phyloP scores from a whole-genome alignment of 2,797 vertebrate genomes.

The Loriculus beryllinus region DNA sequence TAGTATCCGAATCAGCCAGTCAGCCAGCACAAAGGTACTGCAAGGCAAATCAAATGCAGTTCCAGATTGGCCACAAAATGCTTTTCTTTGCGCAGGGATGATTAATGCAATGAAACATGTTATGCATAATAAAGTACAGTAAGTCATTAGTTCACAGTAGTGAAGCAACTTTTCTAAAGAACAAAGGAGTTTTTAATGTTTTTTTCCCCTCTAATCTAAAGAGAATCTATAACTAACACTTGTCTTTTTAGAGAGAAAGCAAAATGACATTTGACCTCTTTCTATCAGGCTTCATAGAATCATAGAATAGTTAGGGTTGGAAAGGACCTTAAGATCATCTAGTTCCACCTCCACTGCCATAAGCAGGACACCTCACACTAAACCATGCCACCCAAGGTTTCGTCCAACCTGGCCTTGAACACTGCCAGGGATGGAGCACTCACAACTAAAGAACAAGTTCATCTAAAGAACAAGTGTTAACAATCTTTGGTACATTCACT shows the following conservation, averaged over 20 bases:
- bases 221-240: not conserved
- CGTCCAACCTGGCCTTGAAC: no score
- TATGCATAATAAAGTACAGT: not conserved
- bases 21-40: rapidly evolving
- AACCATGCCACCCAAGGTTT: no score
- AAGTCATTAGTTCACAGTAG: not conserved
- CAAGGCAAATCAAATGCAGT: not conserved
- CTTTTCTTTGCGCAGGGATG: not conserved
- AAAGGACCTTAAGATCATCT: no score
- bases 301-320: no score
- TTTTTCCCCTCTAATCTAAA: not conserved
- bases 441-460: no score
- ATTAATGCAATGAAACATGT: not conserved
- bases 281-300: not conserved
- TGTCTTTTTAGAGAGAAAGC: not conserved
- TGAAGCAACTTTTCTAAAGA: not conserved
- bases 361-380: no score
- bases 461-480: not conserved
- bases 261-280: not conserved
- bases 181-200: not conserved
- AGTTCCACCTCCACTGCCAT: no score
- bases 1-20: not conserved
- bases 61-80: not conserved
- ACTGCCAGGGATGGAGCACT: no score
- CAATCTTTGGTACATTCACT: not conserved